A percentile compares a stretch with the other conserved stretches of the same genome.
phyloP scores from a whole-genome alignment of 2,888 invertebrate genomes.

The Zhuqinia jingwanae region DNA sequence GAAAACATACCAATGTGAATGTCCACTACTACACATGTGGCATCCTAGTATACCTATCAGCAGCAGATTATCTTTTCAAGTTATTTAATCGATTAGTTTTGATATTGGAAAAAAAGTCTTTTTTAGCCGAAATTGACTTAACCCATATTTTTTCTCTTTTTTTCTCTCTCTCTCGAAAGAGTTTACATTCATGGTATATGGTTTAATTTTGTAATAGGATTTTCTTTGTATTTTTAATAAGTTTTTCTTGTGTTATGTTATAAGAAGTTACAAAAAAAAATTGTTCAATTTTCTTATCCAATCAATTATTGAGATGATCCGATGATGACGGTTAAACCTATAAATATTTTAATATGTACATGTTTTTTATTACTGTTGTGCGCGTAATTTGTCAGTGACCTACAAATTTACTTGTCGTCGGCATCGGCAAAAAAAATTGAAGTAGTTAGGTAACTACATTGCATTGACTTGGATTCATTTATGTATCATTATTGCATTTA shows the following conservation, averaged over 20 bases:
- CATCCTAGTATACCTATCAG: background rate
- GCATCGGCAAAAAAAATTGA: no score
- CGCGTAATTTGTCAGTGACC: conserved; percentile 26
- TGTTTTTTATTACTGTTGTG: background rate
- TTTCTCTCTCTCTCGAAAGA: no score
- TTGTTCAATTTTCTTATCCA: conserved; percentile 11
- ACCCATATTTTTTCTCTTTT: conserved; percentile 2
- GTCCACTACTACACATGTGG: no score
- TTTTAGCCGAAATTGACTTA: conserved; percentile 37
- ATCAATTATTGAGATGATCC: conserved; percentile 36
- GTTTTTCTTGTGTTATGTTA: background rate
- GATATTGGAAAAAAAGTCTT: conserved; percentile 10
- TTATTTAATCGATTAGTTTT: conserved; percentile 31
- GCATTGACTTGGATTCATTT: background rate
- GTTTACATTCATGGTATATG: no score
- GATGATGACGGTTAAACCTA: background rate
- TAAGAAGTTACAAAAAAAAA: background rate
- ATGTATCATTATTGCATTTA: no score
- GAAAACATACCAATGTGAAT: background rate
- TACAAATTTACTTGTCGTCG: conserved; percentile 23
- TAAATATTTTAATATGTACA: conserved; percentile 27
- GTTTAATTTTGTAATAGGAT: conserved; percentile 15
- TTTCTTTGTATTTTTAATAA: conserved; percentile 19
- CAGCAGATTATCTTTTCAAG: background rate
- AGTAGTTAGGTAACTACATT: no score